These are phyloP conservation scores for Pundamilia nyererei DNA, from an alignment of 2,113 vertebrate genomes.

Conservation along the genomic window DNA sequence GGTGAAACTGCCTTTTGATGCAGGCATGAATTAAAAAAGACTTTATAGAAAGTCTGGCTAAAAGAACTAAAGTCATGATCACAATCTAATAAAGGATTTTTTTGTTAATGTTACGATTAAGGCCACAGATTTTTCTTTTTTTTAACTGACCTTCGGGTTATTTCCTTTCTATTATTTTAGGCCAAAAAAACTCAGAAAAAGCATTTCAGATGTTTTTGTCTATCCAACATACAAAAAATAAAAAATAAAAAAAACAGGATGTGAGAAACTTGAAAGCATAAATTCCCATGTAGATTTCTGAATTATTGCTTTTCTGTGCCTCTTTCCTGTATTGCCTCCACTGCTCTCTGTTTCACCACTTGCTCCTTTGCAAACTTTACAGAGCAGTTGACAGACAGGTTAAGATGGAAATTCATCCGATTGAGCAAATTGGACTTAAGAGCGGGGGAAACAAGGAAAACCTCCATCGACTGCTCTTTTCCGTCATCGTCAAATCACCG, in stretches of 20 bases:
- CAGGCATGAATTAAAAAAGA: neutral
- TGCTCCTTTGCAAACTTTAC: neutral
- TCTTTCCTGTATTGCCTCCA: neutral
- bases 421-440: accelerated
- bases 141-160: neutral
- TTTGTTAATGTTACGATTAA: neutral
- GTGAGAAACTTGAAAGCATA: neutral
- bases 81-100: neutral
- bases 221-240: neutral
- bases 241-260: neutral
- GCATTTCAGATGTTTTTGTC: neutral
- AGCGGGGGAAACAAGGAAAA: neutral
- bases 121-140: neutral
- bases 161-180: neutral
- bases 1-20: slow-evolving; percentile 21
- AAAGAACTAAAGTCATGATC: neutral
- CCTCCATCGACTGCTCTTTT: neutral
- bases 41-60: neutral
- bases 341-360: neutral
- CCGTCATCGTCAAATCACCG: accelerated
- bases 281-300: neutral
- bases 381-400: neutral
- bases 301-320: neutral
- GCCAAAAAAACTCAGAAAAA: neutral
- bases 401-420: neutral